Evolutionary conservation across 1,140 invertebrate genomes (phyloP).

Genomic region (Brachionus koreanus): DNA sequence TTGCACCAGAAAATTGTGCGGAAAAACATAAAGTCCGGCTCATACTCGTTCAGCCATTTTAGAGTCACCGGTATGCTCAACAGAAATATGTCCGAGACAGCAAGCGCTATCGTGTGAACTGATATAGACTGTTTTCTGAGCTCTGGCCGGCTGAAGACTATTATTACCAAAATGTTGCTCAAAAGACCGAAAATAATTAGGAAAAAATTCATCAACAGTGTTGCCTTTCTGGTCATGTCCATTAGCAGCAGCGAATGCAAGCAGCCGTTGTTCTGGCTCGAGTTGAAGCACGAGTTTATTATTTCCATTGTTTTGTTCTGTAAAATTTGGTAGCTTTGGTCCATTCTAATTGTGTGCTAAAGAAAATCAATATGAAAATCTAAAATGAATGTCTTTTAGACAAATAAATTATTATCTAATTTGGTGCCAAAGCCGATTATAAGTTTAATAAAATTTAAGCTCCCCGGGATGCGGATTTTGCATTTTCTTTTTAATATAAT

Average conservation of each 20-base stretch:
- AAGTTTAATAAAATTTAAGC: background rate
- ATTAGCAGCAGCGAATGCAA: background rate
- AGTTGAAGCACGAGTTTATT: constrained; percentile 5
- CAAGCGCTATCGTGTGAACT: constrained; percentile 14
- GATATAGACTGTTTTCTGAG: constrained; percentile 37
- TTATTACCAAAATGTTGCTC: constrained; percentile 11
- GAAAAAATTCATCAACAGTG: constrained; percentile 24
- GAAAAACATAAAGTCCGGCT: background rate
- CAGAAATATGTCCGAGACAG: constrained; percentile 25
- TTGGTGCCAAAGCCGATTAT: background rate
- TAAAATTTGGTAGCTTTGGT: background rate
- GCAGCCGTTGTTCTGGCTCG: background rate
- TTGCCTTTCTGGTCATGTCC: constrained; percentile 21
- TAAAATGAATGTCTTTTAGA: background rate
- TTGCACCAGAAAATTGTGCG: constrained; percentile 21
- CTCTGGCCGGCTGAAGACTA: background rate
- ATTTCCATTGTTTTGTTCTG: constrained; percentile 16
- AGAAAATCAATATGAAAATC: background rate
- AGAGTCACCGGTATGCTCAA: background rate
- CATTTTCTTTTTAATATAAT: background rate
- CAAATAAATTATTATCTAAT: constrained; percentile 4
- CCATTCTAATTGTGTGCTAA: background rate
- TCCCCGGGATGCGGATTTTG: background rate
- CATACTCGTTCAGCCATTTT: constrained; percentile 16
- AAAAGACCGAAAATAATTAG: constrained; percentile 25